Conservation (phyloP, 2,888 invertebrate species). For the Cataglyphis livida region DNA sequence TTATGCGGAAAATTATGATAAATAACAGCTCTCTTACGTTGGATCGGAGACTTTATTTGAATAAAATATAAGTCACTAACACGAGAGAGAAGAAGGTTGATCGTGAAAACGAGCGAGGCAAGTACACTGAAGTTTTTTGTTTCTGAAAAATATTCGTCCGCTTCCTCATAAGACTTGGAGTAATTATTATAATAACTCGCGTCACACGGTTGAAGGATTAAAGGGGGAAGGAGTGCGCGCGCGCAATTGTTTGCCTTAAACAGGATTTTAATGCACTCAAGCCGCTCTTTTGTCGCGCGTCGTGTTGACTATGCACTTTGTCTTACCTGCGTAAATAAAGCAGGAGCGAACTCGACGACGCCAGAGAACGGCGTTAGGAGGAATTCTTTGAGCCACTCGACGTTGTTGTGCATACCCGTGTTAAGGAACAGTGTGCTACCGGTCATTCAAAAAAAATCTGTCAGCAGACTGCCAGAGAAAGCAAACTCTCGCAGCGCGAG, state of each 20-base stretch:
- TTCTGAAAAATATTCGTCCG: constrained; percentile 31
- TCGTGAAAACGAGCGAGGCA: neutral
- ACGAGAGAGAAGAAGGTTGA: neutral
- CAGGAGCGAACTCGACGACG: constrained; percentile 25
- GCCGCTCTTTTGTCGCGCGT: constrained; percentile 60
- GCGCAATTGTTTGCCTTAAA: constrained; percentile 51
- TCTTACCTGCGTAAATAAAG: constrained; percentile 73
- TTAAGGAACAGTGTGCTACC: constrained; percentile 61
- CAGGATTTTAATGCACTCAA: constrained; percentile 69
- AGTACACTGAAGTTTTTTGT: neutral
- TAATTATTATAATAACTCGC: constrained; percentile 45
- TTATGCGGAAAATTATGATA: neutral
- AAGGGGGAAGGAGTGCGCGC: constrained; percentile 31
- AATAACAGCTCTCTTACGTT: constrained; percentile 9
- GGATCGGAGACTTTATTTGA: neutral
- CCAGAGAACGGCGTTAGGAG: constrained; percentile 47
- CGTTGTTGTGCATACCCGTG: constrained; percentile 59
- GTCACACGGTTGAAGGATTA: constrained; percentile 32
- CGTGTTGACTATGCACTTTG: constrained; percentile 73
- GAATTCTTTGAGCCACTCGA: constrained; percentile 63
- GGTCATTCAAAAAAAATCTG: constrained; percentile 65
- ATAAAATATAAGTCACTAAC: neutral
- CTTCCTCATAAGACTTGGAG: neutral
- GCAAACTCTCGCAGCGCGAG: constrained; percentile 46
- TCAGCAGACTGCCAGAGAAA: constrained; percentile 59